Conservation (phyloP, 2,888 invertebrate species). For the Diaperis boleti region DNA sequence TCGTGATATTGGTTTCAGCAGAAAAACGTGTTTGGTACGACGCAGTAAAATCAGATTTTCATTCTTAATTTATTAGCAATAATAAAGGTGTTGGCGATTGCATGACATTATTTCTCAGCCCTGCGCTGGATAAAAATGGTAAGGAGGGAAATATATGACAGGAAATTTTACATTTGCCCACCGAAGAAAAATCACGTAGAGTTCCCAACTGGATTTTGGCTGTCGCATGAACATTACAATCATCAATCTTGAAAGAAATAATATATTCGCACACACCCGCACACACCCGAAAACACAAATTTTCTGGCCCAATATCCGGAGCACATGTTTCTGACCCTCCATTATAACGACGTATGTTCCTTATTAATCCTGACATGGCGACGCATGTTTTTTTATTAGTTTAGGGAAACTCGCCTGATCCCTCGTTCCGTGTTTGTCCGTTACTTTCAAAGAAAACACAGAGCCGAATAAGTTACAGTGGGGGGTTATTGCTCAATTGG, state of each 20-base stretch:
- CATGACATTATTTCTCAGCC: constrained; percentile 9
- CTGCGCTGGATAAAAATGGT: constrained; percentile 19
- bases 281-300: constrained; percentile 44
- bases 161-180: constrained; percentile 47
- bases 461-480: constrained; percentile 24
- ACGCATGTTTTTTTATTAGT: constrained; percentile 43
- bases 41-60: no score
- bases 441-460: constrained; percentile 36
- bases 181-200: constrained; percentile 51
- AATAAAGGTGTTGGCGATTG: no score
- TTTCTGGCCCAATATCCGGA: constrained; percentile 44
- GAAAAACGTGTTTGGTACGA: no score
- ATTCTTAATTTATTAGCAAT: background rate
- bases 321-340: constrained; percentile 47
- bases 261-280: constrained; percentile 55
- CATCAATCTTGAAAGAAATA: constrained; percentile 57
- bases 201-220: constrained; percentile 53
- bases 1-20: no score
- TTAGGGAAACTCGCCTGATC: constrained; percentile 33
- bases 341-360: constrained; percentile 46
- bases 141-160: constrained; percentile 35
- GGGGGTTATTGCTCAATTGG: constrained; percentile 21
- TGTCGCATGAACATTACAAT: constrained; percentile 53
- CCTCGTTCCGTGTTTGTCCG: constrained; percentile 14
- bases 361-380: constrained; percentile 45